phyloP scores from a whole-genome alignment of 1,140 invertebrate species.

The Cardiocondyla obscurior region DNA sequence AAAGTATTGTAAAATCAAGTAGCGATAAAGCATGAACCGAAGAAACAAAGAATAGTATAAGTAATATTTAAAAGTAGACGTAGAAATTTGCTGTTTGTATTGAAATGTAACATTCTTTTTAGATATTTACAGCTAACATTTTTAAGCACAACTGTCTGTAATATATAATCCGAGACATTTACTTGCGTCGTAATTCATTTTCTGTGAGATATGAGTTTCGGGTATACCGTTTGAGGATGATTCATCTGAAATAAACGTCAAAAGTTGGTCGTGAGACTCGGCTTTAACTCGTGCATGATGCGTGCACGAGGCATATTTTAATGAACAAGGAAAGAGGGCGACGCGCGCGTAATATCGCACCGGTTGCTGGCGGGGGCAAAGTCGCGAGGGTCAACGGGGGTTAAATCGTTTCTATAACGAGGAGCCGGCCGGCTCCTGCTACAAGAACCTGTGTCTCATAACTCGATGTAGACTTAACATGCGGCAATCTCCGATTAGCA shows the following conservation, averaged over 20 bases:
- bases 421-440: constrained; percentile 66
- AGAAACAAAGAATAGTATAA: too few species aligned
- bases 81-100: too few species aligned
- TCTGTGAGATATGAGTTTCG: neutral
- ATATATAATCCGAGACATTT: neutral
- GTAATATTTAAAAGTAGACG: too few species aligned
- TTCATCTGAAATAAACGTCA: neutral
- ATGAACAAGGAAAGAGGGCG: constrained; percentile 62
- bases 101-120: neutral
- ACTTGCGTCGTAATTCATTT: neutral
- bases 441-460: constrained; percentile 62
- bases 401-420: constrained; percentile 79
- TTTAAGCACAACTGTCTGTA: neutral
- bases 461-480: constrained; percentile 36
- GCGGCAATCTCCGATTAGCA: neutral
- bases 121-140: neutral
- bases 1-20: neutral
- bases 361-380: constrained; percentile 13
- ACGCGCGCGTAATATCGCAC: constrained; percentile 33
- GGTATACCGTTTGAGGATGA: neutral
- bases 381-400: constrained; percentile 77
- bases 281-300: constrained; percentile 26
- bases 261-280: constrained; percentile 21
- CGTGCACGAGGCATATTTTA: constrained; percentile 44
- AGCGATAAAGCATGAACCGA: neutral